phyloP scores from a whole-genome alignment of 1,140 invertebrate genomes.

The Aleiodes sp. region DNA sequence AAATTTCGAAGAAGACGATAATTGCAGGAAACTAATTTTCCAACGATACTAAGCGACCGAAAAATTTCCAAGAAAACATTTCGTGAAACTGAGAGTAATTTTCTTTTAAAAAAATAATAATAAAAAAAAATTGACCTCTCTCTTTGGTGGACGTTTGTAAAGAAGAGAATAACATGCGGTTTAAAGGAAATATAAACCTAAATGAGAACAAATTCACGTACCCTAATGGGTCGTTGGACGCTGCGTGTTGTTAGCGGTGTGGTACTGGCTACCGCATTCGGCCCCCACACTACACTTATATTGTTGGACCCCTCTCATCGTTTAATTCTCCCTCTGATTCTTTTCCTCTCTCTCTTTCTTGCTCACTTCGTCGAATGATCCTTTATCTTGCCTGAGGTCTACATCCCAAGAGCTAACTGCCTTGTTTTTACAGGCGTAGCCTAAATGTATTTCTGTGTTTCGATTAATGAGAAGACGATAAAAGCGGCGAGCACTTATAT shows the following conservation, averaged over 20 bases:
- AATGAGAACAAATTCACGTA: conserved; percentile 19
- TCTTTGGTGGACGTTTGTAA: too few relatives aligned
- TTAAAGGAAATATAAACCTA: conserved; percentile 15
- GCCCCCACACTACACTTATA: conserved; percentile 6
- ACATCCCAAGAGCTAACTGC: conserved; percentile 27
- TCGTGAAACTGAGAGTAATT: too few relatives aligned
- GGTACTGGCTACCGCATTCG: conserved; percentile 12
- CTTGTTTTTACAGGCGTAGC: conserved; percentile 32
- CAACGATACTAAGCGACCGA: too few relatives aligned
- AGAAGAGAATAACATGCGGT: not conserved
- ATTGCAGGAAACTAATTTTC: too few relatives aligned
- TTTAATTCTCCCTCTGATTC: not conserved
- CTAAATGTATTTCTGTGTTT: conserved; percentile 36
- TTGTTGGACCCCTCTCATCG: not conserved
- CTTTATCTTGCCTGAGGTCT: conserved; percentile 31
- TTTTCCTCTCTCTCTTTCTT: not conserved
- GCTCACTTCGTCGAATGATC: conserved; percentile 13
- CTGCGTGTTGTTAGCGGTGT: conserved; percentile 5
- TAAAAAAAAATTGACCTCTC: too few relatives aligned
- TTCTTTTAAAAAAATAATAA: not conserved
- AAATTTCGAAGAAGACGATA: too few relatives aligned
- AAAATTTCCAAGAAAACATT: too few relatives aligned
- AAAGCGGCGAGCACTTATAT: conserved; percentile 14
- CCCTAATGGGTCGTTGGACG: conserved; percentile 14
- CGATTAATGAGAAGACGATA: conserved; percentile 35